Percentiles rank a stretch among this genome's conserved stretches.
These are phyloP conservation scores for Macrobrachium rosenbergii DNA, from an alignment of 1,140 invertebrate genomes.

Conservation along the genomic window DNA sequence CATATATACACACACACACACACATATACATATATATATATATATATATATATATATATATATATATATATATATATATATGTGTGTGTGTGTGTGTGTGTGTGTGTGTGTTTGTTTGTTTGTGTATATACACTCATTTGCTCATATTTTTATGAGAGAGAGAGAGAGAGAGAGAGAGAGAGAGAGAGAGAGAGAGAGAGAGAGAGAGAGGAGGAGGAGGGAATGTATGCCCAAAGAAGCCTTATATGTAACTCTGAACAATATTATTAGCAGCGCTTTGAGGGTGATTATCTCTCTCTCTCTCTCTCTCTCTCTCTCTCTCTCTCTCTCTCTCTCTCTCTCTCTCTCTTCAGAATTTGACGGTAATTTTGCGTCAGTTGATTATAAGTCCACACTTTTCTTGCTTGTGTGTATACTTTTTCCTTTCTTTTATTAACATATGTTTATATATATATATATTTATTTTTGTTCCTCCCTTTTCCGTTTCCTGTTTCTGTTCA, in stretches of 20 bases:
- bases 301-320: slow-evolving; percentile 25
- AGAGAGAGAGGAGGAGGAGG: not conserved
- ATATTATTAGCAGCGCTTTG: not conserved
- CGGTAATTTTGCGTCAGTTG: too few relatives aligned
- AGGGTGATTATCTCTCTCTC: not conserved
- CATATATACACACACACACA: not conserved
- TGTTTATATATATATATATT: too few relatives aligned
- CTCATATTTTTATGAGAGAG: not conserved
- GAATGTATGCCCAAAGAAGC: not conserved
- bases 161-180: not conserved
- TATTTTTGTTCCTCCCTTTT: not conserved
- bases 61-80: not conserved
- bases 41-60: not conserved
- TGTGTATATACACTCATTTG: too few relatives aligned
- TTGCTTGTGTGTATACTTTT: too few relatives aligned
- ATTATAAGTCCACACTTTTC: too few relatives aligned
- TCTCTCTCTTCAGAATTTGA: too few relatives aligned
- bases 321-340: slow-evolving; percentile 18
- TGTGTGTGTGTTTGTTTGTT: too few relatives aligned
- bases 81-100: too few relatives aligned
- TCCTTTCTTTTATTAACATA: too few relatives aligned
- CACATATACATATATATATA: not conserved
- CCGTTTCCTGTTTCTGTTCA: not conserved
- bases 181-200: slow-evolving; percentile 17
- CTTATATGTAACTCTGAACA: not conserved